Evolutionary conservation across 1,140 invertebrate species (phyloP), one percentile per base, ranked within the genome.

Genomic region (Stenopsyche tienmushanensis): DNA sequence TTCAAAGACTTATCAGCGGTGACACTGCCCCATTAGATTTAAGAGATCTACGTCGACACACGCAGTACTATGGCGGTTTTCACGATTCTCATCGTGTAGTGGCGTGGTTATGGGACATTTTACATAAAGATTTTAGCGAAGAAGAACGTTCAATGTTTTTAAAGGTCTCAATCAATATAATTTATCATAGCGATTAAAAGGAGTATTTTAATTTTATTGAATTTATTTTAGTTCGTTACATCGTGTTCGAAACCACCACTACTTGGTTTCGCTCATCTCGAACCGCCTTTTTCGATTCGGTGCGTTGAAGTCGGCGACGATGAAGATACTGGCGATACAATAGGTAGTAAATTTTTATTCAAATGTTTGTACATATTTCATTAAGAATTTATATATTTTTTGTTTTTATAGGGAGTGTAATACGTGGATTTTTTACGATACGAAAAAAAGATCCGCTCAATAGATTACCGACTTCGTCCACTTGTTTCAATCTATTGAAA

Each of bases 251-350:
- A 98, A 72, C 94, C 97, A 2, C 98, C 98, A 25, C 82, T 99
- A 9, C 81, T 99, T 10, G 98, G 98, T 1, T 99, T 99, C 82
- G 92, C 94, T 10, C 90, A 98, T 78, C 81, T 99, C 26, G 97
- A 99, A 76, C 98, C 98, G 2, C 95, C 96, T 10, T 99, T 99
- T 82, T 98, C 97, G 0, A 99, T 99, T 73, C 88, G 98, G 64
- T 99, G 97, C 82, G 96, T 99, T 2, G 97, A 99, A 86, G 96
- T 98, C 49, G 91, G 93, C 21, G 97, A 99, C 76, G 97, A 99
- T 76, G 96, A 99, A 83, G 97, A 99, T 74, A 96, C 93, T 8
- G 96, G 96, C 5, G 94, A 97, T 75, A 97, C 94, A 25, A 91
- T 98, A 57, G 94, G 93, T 89, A 74, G 13, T 34, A 34, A 7